phyloP scores from a whole-genome alignment of 2,888 invertebrate species.

The Taenaris catops region DNA sequence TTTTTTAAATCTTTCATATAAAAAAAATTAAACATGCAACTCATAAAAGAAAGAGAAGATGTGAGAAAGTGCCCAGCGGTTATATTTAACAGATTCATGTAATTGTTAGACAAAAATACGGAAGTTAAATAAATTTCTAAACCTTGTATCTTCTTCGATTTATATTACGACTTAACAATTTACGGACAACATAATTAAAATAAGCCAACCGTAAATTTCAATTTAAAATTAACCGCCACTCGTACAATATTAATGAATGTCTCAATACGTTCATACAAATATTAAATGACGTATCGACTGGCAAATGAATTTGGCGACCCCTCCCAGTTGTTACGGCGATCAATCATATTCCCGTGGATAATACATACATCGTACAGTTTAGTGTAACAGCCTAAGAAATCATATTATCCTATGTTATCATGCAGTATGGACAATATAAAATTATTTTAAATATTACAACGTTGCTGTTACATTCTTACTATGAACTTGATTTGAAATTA shows the following conservation, averaged over 20 bases:
- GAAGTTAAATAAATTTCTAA: too few relatives aligned
- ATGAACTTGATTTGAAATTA: too few relatives aligned
- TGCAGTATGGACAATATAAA: too few relatives aligned
- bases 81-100: too few relatives aligned
- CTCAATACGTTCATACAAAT: slow-evolving; percentile 34
- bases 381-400: slow-evolving; percentile 2
- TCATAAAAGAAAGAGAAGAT: too few relatives aligned
- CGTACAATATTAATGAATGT: slow-evolving; percentile 37
- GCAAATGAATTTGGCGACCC: slow-evolving; percentile 50
- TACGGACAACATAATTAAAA: slow-evolving; percentile 21
- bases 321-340: slow-evolving; percentile 35
- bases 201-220: slow-evolving; percentile 16
- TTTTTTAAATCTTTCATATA: too few relatives aligned
- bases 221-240: slow-evolving; percentile 17
- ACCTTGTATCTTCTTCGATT: background rate
- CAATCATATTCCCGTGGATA: slow-evolving; percentile 38
- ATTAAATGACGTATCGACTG: slow-evolving; percentile 54
- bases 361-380: slow-evolving; percentile 6
- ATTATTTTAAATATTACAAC: too few relatives aligned
- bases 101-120: too few relatives aligned
- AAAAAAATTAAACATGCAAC: too few relatives aligned
- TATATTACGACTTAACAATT: slow-evolving; percentile 9
- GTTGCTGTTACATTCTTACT: too few relatives aligned
- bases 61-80: too few relatives aligned
- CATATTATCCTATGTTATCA: too few relatives aligned